Percentiles rank a stretch among this genome's conserved stretches.
phyloP scores from a whole-genome alignment of 53 echinoderm and acorn worm genomes.

The Antedon mediterranea region DNA sequence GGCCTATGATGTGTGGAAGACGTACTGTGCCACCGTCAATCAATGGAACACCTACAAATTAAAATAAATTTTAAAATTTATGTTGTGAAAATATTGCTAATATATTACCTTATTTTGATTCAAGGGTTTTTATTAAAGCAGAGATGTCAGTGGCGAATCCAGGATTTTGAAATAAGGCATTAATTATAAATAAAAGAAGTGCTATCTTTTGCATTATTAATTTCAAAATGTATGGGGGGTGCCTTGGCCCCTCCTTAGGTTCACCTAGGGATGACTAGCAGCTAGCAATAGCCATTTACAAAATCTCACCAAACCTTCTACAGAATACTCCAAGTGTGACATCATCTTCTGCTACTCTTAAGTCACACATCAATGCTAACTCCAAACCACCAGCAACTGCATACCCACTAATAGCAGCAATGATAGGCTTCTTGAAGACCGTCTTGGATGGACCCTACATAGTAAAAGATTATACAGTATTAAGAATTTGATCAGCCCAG shows the following conservation, averaged over 20 bases:
- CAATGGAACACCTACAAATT: slow-evolving; percentile 56
- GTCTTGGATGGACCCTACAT: slow-evolving; percentile 71
- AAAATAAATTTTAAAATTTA: not conserved
- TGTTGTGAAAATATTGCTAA: no score
- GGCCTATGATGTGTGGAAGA: slow-evolving; percentile 66
- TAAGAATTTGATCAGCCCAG: not conserved
- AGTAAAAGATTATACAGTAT: not conserved
- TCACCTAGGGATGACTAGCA: no score
- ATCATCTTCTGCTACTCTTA: slow-evolving; percentile 76
- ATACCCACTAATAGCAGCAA: slow-evolving; percentile 76
- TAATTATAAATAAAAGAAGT: no score
- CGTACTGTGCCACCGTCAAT: slow-evolving; percentile 85
- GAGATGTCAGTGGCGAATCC: no score
- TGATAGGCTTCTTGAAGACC: slow-evolving; percentile 73
- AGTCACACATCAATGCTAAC: slow-evolving; percentile 71
- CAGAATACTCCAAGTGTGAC: slow-evolving; percentile 77
- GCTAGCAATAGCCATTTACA: no score
- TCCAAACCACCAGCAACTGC: slow-evolving; percentile 93
- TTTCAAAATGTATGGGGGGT: no score
- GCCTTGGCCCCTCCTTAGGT: no score
- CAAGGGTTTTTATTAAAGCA: no score
- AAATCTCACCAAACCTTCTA: slow-evolving; percentile 68
- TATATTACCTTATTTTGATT: no score
- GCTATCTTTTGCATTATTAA: no score
- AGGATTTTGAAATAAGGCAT: no score